These are phyloP conservation scores for Varanus komodoensis DNA, from an alignment of 2,113 vertebrate genomes.

Conservation along the genomic window DNA sequence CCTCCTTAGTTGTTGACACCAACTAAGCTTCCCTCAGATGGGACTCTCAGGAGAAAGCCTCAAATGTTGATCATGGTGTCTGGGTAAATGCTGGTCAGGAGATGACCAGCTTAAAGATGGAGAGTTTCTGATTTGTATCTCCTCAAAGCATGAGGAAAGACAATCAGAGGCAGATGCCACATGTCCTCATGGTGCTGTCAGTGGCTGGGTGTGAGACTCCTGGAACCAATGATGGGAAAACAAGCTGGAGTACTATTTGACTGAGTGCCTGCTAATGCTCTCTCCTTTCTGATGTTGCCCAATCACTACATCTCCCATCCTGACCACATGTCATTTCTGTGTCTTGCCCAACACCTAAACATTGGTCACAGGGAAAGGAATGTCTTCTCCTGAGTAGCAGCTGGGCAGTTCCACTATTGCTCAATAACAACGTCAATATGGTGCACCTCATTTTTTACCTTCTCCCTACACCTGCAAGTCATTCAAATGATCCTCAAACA, in stretches of 20 bases:
- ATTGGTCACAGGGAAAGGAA: neutral
- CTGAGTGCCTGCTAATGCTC: neutral
- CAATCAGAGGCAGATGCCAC: neutral
- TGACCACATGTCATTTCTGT: neutral
- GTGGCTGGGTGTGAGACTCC: neutral
- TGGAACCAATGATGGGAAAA: neutral
- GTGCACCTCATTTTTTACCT: neutral
- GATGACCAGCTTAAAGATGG: neutral
- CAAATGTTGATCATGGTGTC: too few relatives aligned
- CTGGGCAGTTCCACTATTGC: neutral
- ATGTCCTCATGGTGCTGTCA: neutral
- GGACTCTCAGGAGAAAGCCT: too few relatives aligned
- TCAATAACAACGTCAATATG: neutral
- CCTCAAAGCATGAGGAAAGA: neutral
- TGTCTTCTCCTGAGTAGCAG: neutral
- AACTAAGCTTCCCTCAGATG: too few relatives aligned
- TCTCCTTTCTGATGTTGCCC: neutral
- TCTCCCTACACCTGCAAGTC: neutral
- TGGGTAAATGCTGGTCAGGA: neutral
- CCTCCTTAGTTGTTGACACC: too few relatives aligned
- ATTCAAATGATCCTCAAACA: neutral
- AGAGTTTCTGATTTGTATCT: neutral
- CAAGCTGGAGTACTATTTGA: neutral
- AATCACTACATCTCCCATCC: neutral
- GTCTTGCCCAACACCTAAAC: neutral